Evolutionary conservation across 37 sponge, comb jelly and placozoan genomes (phyloP), one percentile per base, ranked within the genome.

Genomic region (Eunapius fragilis): DNA sequence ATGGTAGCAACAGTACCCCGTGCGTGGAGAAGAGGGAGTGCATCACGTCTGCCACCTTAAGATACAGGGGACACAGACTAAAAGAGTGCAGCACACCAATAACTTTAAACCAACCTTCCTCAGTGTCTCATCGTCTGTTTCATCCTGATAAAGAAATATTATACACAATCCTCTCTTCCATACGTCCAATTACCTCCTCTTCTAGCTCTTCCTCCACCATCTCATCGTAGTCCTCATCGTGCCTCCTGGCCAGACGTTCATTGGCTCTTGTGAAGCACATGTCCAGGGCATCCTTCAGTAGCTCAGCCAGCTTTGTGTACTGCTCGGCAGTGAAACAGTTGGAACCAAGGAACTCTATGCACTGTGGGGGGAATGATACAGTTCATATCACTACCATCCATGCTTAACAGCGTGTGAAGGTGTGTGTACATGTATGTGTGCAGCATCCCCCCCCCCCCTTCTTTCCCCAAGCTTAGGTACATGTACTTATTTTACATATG

Each of bases 191-290:
- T 32, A 84, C 90, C 85, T 99, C 99, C 67, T 89, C 96, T 48
- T 91, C 87, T 14, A 99, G 85, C 58, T 91, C 92, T 47, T 99
- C 98, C 82, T 99, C 99, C 80, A 96, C 94, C 67, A 93, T 94
- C 72, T 99, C 99, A 84, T 99, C 99, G 32, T 97, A 95, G 68
- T 99, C 99, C 49, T 99, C 99, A 31, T 97, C 99, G 31, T 89
- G 31, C 71, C 96, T 83, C 83, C 89, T 37, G 68, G 89, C 86
- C 58, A 86, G 89, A 10, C 97, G 86, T 70, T 96, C 92, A 49
- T 91, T 91, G 31, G 87, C 93, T 37, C 89, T 93, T 10, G 83
- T 77, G 67, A 93, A 94, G 73, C 91, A 86, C 79, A 84, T 89
- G 25, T 88, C 89, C 67, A 98, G 50, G 22, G 86, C 85, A 33